Base-by-base conservation (phyloP, 2,888 invertebrate species). In the Onchidella celtica region DNA sequence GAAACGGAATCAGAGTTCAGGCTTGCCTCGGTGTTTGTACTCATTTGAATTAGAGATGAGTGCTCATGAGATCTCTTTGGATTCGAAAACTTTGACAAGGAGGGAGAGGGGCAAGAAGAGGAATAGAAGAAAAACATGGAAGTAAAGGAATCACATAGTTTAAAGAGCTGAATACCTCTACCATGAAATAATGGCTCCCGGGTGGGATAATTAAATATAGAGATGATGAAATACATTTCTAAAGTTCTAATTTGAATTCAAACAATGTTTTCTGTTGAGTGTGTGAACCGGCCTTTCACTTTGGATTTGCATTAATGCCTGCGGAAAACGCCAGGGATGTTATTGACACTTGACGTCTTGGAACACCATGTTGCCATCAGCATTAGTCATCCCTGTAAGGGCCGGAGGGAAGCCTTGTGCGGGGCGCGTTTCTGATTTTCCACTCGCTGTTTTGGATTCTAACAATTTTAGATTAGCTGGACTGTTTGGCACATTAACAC, bases 401-500 rank as follows among this genome's bases (percentile, higher is more conserved):
- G 14, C 3, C 21, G 47, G 27, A 38, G 40, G 40, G 27, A 24
- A 3, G 3, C 32, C 14, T 66, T 66, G 66, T 6, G 32, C 40
- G 14, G 2, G 38, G 3, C 38, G 29, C 69, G 17, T 69, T 34
- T 68, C 36, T 4, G 4, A 68, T 4, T 38, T 38, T n/a, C 38
- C 2, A 38, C 38, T 27, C 14, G 40, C 55, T 55, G 21, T 72
- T 55, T 68, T 47, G 29, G 55, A 11, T 32, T 47, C 55, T 55
- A 72, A 17, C 70, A 55, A 72, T 72, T 72, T 72, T 72, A 55
- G n/a, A 72, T 72, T 72, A 72, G 24, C 72, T 59, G 32, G 0
- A 34, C 32, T 57, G 57, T 29, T 21, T 59, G 34, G 72, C 34
- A 34, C 55, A 72, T 57, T 72, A 72, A 57, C 72, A 57, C 29